Evolutionary conservation across 2,113 vertebrate species (phyloP).

Genomic region (Saccopteryx leptura): DNA sequence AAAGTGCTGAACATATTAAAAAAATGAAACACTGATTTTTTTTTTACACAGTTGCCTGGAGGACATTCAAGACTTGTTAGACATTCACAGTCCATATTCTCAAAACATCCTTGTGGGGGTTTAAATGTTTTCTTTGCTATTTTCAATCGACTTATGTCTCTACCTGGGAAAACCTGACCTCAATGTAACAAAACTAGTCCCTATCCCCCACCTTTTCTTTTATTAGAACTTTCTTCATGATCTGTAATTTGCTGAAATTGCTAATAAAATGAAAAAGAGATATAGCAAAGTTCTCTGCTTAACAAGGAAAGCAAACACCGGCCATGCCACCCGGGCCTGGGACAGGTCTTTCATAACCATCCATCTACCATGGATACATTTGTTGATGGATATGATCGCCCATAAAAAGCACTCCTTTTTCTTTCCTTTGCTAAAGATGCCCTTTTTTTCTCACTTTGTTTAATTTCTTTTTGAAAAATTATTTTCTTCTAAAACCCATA

Average conservation of each 20-base stretch:
- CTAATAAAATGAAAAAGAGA: background rate
- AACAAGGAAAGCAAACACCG: slow-evolving; percentile 32
- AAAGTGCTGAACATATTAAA: slow-evolving; percentile 60
- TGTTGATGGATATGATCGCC: background rate
- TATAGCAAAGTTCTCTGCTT: background rate
- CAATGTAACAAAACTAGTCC: background rate
- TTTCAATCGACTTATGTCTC: slow-evolving; percentile 45
- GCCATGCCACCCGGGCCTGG: background rate
- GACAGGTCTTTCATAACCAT: background rate
- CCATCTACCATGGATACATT: background rate
- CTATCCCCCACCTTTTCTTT: background rate
- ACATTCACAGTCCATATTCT: slow-evolving; percentile 51
- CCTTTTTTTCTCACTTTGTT: background rate
- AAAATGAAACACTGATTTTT: slow-evolving; percentile 56
- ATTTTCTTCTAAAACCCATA: background rate
- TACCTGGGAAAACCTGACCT: slow-evolving; percentile 54
- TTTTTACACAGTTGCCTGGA: background rate
- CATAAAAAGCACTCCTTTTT: background rate
- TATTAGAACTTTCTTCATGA: slow-evolving; percentile 26
- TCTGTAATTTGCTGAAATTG: slow-evolving; percentile 49
- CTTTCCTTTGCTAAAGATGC: background rate
- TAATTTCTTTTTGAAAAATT: slow-evolving; percentile 13
- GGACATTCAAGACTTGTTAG: slow-evolving; percentile 59
- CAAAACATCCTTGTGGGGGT: slow-evolving; percentile 48
- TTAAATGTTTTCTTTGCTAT: slow-evolving; percentile 56